Percentiles rank a stretch among this genome's conserved stretches.
Conservation (phyloP, 2,113 vertebrate species). For the Variabilichromis moorii region DNA sequence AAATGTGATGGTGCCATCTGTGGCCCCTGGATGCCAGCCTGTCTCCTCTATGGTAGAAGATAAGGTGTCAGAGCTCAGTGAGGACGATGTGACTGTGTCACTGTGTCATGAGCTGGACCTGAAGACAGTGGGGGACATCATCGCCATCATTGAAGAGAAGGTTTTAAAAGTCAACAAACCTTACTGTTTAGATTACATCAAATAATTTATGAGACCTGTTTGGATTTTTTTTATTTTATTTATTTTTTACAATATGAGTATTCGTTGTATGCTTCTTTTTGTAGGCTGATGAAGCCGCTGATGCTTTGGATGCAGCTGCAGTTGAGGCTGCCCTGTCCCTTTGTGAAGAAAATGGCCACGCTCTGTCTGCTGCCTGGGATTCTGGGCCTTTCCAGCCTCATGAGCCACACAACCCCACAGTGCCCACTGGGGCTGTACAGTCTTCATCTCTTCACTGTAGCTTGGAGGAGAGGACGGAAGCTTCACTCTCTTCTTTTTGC, state of each 20-base stretch:
- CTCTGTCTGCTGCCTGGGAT: slow-evolving; percentile 83
- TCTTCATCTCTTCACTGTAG: slow-evolving; percentile 13
- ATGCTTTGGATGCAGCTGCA: slow-evolving; percentile 88
- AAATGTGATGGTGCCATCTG: slow-evolving; percentile 10
- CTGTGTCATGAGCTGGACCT: slow-evolving; percentile 90
- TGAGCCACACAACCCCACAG: slow-evolving; percentile 4
- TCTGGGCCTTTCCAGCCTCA: slow-evolving; percentile 59
- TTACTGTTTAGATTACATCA: neutral
- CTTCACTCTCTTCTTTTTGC: slow-evolving; percentile 32
- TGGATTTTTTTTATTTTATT: neutral
- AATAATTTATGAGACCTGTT: neutral
- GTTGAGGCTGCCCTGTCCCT: slow-evolving; percentile 91
- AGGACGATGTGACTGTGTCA: slow-evolving; percentile 85
- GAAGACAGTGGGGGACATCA: slow-evolving; percentile 93
- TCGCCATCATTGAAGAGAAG: slow-evolving; percentile 92
- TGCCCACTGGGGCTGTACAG: neutral
- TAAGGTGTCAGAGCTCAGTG: slow-evolving; percentile 77
- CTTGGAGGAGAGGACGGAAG: slow-evolving; percentile 38
- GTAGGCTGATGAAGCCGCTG: slow-evolving; percentile 85
- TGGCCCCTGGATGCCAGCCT: neutral
- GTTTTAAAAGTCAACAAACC: slow-evolving; percentile 11
- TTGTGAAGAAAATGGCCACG: slow-evolving; percentile 87
- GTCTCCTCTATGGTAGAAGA: slow-evolving; percentile 63
- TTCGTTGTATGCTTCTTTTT: neutral
- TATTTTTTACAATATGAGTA: neutral